A percentile compares a stretch with the other conserved stretches of the same genome.
phyloP scores from a whole-genome alignment of 2,113 vertebrate species.

The Nannospalax galili region DNA sequence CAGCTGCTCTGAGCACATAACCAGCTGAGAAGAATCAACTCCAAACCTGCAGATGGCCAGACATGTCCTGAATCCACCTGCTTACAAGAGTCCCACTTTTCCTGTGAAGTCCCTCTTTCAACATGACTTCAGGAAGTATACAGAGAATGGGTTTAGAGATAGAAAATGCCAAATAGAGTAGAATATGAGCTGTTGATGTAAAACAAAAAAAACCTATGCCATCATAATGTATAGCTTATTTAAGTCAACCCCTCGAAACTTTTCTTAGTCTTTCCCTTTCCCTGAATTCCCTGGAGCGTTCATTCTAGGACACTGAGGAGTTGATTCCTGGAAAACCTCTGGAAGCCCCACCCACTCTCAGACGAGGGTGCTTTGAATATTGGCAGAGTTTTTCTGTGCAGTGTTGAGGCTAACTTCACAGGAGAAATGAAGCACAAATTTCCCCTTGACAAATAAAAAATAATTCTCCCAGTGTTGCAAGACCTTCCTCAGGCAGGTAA shows the following conservation, averaged over 20 bases:
- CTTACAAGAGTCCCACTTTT: background rate
- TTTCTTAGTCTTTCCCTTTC: background rate
- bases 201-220: background rate
- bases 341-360: background rate
- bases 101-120: background rate
- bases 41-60: background rate
- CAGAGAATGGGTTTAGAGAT: background rate
- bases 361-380: background rate
- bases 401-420: background rate
- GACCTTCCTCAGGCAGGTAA: background rate
- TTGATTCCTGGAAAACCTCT: background rate
- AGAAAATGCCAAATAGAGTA: background rate
- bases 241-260: background rate
- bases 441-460: conserved; percentile 1
- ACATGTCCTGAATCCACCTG: background rate
- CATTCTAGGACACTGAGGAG: background rate
- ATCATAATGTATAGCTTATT: background rate
- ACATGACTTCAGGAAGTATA: background rate
- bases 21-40: conserved; percentile 1
- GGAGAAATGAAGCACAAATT: background rate
- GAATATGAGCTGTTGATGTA: background rate
- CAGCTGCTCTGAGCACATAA: conserved; percentile 8
- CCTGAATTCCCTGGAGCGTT: background rate
- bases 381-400: background rate
- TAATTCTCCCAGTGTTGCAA: background rate